These are phyloP conservation scores for Macrosoma leucophasiata DNA, from an alignment of 2,888 invertebrate species.

Conservation along the genomic window DNA sequence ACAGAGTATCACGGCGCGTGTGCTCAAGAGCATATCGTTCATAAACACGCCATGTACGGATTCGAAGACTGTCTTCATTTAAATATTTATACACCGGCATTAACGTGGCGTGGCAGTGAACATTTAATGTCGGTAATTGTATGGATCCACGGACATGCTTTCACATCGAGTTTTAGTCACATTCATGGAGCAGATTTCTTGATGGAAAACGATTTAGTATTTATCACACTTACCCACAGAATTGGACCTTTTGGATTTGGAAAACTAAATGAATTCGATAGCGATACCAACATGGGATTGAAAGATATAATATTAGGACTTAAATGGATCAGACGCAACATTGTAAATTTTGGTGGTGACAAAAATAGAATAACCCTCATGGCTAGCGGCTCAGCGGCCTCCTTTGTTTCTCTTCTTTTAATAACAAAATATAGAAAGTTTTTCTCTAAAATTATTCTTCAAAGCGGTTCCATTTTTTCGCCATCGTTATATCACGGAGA, in stretches of 20 bases:
- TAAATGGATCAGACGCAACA: constrained; percentile 59
- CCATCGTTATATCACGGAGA: constrained; percentile 51
- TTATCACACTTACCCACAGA: constrained; percentile 55
- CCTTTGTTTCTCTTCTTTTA: constrained; percentile 49
- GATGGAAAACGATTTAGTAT: constrained; percentile 53
- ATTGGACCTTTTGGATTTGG: constrained; percentile 62
- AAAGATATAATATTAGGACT: constrained; percentile 61
- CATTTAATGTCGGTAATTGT: constrained; percentile 47
- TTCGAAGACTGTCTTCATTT: constrained; percentile 79
- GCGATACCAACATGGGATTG: constrained; percentile 60
- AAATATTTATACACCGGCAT: constrained; percentile 79
- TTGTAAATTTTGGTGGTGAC: constrained; percentile 53
- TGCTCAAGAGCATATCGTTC: constrained; percentile 75
- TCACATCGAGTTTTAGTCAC: constrained; percentile 60
- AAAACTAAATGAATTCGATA: constrained; percentile 46
- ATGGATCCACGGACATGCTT: constrained; percentile 66
- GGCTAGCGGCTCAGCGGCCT: constrained; percentile 58
- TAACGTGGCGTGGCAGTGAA: constrained; percentile 35
- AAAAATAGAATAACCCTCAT: constrained; percentile 52
- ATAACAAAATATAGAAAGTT: constrained; percentile 47
- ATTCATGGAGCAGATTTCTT: constrained; percentile 61
- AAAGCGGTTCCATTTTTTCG: constrained; percentile 58
- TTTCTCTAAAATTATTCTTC: constrained; percentile 61
- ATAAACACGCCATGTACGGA: constrained; percentile 54
- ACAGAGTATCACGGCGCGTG: constrained; percentile 70